A percentile compares a stretch with the other conserved stretches of the same genome.
Conservation (phyloP, 53 echinoderm and acorn worm species). For the Echinometra lucunter region DNA sequence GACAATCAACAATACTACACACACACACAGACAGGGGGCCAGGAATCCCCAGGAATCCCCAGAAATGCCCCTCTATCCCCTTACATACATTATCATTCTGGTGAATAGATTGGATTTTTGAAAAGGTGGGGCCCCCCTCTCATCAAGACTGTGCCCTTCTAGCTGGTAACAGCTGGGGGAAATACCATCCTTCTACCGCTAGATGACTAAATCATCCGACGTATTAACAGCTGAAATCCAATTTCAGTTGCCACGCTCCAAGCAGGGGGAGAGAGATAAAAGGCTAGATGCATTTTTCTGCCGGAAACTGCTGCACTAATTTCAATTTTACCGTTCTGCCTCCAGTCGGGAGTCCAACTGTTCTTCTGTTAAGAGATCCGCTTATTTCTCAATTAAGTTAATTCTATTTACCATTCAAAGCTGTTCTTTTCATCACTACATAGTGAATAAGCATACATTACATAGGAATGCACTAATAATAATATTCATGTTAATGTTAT, state of each 20-base stretch:
- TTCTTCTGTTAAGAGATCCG: conserved; percentile 14
- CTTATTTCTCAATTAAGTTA: conserved; percentile 36
- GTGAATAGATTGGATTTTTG: not conserved
- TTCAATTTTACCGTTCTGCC: not conserved
- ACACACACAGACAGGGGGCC: not conserved
- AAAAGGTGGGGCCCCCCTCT: not conserved
- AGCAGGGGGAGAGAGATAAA: not conserved
- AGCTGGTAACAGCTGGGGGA: conserved; percentile 25
- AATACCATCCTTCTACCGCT: conserved; percentile 3
- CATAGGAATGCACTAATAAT: not conserved
- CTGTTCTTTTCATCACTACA: not conserved
- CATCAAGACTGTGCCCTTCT: not conserved
- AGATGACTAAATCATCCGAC: conserved; percentile 42
- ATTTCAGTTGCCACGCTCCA: conserved; percentile 12
- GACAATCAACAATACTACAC: not conserved
- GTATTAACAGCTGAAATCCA: conserved; percentile 42
- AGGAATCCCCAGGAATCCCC: not conserved
- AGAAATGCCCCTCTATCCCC: not conserved
- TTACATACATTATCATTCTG: not conserved
- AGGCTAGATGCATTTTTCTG: not conserved
- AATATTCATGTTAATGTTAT: not conserved
- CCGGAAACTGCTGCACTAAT: conserved; percentile 12
- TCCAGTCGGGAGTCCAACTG: not conserved
- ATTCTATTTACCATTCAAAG: not conserved
- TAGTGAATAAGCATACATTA: not conserved